Evolutionary conservation across 2,113 vertebrate genomes (phyloP).

Genomic region (Aegotheles bennettii): DNA sequence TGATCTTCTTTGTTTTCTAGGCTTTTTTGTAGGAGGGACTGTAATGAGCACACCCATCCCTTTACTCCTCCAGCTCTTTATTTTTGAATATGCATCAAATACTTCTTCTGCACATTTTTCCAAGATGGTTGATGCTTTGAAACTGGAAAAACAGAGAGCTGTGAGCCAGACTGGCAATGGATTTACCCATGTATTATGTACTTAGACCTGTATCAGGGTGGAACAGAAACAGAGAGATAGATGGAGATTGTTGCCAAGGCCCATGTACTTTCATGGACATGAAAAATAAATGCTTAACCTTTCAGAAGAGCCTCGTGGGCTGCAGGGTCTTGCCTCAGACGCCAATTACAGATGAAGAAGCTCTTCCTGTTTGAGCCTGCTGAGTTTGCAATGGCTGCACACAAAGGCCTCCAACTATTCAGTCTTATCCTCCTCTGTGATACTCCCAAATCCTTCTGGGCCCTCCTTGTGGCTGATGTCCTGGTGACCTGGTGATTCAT

Average conservation of each 20-base stretch:
- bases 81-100: not conserved
- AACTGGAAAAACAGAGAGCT: not conserved
- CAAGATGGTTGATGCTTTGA: not conserved
- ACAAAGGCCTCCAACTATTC: not conserved
- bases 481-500: not conserved
- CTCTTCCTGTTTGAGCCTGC: not conserved
- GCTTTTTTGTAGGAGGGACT: not conserved
- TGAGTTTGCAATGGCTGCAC: not conserved
- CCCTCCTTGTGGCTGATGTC: not conserved
- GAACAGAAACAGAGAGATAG: not conserved
- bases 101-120: not conserved
- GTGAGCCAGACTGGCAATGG: not conserved
- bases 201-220: not conserved
- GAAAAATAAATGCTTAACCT: slow-evolving; percentile 12
- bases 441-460: not conserved
- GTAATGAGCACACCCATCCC: not conserved
- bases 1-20: not conserved
- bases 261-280: not conserved
- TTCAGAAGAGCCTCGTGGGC: not conserved
- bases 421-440: not conserved
- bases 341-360: not conserved
- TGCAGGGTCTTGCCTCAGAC: not conserved
- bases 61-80: not conserved
- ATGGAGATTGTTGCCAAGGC: not conserved
- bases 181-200: not conserved